Evolutionary conservation across 2,113 vertebrate genomes (phyloP), one percentile per base, ranked within the genome.

Genomic region (Varanus salvator): DNA sequence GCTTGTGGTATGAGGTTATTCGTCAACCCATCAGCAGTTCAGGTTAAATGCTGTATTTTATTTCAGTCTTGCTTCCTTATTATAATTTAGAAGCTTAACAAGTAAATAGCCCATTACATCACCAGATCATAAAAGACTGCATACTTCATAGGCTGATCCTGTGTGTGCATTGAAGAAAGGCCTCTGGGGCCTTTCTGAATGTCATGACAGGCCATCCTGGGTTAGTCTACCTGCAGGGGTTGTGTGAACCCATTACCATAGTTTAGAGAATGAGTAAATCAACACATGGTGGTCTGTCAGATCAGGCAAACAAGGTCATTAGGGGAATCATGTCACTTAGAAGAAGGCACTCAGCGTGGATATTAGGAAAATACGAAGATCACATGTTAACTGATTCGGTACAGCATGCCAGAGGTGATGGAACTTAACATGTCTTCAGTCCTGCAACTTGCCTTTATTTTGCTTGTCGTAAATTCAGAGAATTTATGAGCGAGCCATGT

Each of bases 21-120:
- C 72, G 12, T 85, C 87, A 77, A 34, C 88, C 87, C 69, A 1
- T 15, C 93, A 80, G 68, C 57, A 71, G 6, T 82, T 84, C 86
- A 60, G 34, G 64, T 57, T 6, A 88, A 64, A 31, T 76, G 0
- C 1, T 78, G 0, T 66, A 87, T 91, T 88, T 34, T 19, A 1
- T 88, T 31, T 25, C 1, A 83, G 29, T 85, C 68, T 8, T 77
- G 86, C 31, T 12, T 38, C 80, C 12, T 60, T 87, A 31, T 0
- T 75, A 15, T 76, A 91, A 66, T 25, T 77, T 50, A 52, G 76
- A 64, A 21, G 21, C 52, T 68, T 88, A 89, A 57, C 27, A 89
- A 85, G 34, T 15, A 92, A 91, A 44, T 84, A 44, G 29, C 8
- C 23, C n/a, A 0, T 76, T 48, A 72, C 0, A 74, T 25, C 44